Percentiles rank a stretch among this genome's conserved stretches.
Evolutionary conservation across 2,888 invertebrate genomes (phyloP).

Genomic region (Drosophila borealis): DNA sequence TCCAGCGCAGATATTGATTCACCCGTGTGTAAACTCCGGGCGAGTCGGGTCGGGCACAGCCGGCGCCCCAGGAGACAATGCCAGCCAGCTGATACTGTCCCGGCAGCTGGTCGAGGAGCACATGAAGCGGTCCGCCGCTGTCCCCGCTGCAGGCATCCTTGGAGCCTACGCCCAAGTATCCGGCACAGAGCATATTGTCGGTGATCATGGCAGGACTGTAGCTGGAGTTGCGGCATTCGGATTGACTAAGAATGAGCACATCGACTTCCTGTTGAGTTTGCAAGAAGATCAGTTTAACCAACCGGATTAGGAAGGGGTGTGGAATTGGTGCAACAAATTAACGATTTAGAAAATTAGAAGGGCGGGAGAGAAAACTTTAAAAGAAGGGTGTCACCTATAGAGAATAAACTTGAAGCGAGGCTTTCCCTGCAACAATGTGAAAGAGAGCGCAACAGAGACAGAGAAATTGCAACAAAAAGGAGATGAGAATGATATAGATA

Average conservation of each 20-base stretch:
- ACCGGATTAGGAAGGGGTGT: background rate
- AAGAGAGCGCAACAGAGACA: constrained; percentile 73
- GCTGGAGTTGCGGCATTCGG: constrained; percentile 46
- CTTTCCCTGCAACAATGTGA: constrained; percentile 8
- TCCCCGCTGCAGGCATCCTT: constrained; percentile 63
- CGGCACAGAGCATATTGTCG: constrained; percentile 80
- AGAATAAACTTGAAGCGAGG: constrained; percentile 20
- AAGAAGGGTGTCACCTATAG: constrained; percentile 23
- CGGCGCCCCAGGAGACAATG: constrained; percentile 70
- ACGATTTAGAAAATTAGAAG: background rate
- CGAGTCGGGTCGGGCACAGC: constrained; percentile 58
- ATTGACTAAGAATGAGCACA: constrained; percentile 56
- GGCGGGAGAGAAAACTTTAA: constrained; percentile 86
- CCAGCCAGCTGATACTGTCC: constrained; percentile 67
- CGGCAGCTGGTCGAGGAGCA: constrained; percentile 37
- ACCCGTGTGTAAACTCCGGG: constrained; percentile 71
- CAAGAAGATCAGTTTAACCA: background rate
- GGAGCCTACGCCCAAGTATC: constrained; percentile 37
- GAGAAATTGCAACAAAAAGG: constrained; percentile 37
- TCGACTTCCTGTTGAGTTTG: constrained; percentile 79
- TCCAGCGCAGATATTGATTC: constrained; percentile 58
- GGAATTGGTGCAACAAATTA: background rate
- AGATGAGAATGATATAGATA: constrained; percentile 30
- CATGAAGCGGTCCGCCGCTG: constrained; percentile 63
- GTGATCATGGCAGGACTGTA: constrained; percentile 66